These are phyloP conservation scores for Gonocerus acuteangulatus DNA, from an alignment of 2,888 invertebrate genomes.

Conservation along the genomic window DNA sequence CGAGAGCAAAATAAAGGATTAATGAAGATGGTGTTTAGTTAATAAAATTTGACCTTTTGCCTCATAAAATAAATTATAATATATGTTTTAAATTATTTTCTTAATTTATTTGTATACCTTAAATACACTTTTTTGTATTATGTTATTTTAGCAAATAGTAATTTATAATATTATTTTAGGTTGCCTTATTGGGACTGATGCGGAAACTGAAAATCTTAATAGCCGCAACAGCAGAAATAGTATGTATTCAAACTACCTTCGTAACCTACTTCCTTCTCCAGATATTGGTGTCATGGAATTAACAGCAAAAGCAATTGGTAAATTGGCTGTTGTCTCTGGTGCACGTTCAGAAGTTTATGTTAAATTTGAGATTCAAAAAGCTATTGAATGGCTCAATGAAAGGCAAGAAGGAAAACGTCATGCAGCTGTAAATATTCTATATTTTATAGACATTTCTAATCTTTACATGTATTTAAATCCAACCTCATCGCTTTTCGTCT, in stretches of 20 bases:
- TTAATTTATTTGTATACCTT: too few relatives aligned
- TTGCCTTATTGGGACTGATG: conserved; percentile 86
- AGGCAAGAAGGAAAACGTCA: conserved; percentile 84
- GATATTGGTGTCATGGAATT: conserved; percentile 93
- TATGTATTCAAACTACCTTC: conserved; percentile 84
- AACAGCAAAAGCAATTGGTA: conserved; percentile 90
- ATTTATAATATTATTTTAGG: conserved; percentile 63
- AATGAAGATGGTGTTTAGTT: too few relatives aligned
- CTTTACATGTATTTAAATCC: background rate
- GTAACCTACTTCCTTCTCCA: conserved; percentile 80
- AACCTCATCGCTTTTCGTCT: background rate
- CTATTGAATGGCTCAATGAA: conserved; percentile 91
- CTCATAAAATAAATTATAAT: too few relatives aligned
- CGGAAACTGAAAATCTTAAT: conserved; percentile 85
- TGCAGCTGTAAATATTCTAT: conserved; percentile 63
- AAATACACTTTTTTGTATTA: too few relatives aligned
- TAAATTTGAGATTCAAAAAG: conserved; percentile 93
- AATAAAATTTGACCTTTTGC: too few relatives aligned
- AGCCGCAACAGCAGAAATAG: conserved; percentile 83
- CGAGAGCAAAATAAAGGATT: too few relatives aligned
- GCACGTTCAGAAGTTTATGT: conserved; percentile 94
- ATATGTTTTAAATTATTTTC: too few relatives aligned
- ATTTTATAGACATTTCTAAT: background rate
- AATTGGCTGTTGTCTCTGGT: conserved; percentile 81
- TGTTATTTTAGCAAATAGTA: too few relatives aligned